Conservation (phyloP, 2,113 vertebrate genomes). For the Sturnus vulgaris region DNA sequence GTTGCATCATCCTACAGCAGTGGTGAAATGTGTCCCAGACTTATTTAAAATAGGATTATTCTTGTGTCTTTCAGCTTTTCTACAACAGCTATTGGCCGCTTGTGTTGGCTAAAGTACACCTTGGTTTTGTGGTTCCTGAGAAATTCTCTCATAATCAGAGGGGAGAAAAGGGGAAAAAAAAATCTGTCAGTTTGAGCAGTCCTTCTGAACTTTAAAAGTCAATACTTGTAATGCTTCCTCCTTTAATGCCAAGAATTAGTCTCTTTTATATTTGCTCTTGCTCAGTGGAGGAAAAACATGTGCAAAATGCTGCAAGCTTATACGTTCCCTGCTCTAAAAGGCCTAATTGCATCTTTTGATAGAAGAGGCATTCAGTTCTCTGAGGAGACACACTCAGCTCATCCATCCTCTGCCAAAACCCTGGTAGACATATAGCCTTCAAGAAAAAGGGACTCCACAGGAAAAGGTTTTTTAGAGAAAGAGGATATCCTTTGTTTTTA, state of each 20-base stretch:
- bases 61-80: not conserved
- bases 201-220: constrained; percentile 46
- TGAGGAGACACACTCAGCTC: constrained; percentile 44
- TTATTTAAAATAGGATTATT: not conserved
- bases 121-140: not conserved
- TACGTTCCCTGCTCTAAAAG: constrained; percentile 33
- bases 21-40: constrained; percentile 35
- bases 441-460: constrained; percentile 54
- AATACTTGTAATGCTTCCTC: constrained; percentile 47
- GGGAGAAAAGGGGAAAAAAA: not conserved
- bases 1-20: constrained; percentile 44
- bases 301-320: constrained; percentile 41
- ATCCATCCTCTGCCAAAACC: constrained; percentile 53
- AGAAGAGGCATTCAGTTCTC: constrained; percentile 43
- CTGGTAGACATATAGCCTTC: constrained; percentile 43
- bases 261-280: constrained; percentile 52
- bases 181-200: not conserved
- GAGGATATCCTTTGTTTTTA: constrained; percentile 66
- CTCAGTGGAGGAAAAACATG: constrained; percentile 57
- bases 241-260: constrained; percentile 55
- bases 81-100: not conserved
- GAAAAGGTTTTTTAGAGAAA: constrained; percentile 50
- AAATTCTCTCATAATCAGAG: not conserved
- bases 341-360: constrained; percentile 43
- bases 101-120: not conserved